These are phyloP conservation scores for Drosophila takahashii DNA, from an alignment of 1,140 invertebrate genomes.

Conservation along the genomic window DNA sequence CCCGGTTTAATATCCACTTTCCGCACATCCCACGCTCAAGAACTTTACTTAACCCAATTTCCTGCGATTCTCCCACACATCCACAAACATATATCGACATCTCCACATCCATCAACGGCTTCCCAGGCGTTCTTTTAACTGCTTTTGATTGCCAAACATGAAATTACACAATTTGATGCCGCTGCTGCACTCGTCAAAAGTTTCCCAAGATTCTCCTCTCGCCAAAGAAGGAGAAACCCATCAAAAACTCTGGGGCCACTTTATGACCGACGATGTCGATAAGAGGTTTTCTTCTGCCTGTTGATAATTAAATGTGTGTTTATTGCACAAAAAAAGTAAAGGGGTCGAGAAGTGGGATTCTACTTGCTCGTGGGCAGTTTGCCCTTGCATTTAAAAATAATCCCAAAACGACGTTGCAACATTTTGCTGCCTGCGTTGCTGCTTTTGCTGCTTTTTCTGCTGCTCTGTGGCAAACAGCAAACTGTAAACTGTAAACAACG, in stretches of 20 bases:
- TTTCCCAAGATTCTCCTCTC: slow-evolving; percentile 21
- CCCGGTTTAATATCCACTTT: slow-evolving; percentile 14
- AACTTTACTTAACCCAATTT: slow-evolving; percentile 54
- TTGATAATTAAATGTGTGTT: slow-evolving; percentile 72
- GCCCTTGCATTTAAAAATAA: slow-evolving; percentile 80
- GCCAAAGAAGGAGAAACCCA: slow-evolving; percentile 5
- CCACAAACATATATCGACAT: neutral
- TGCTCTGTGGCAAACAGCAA: slow-evolving; percentile 30
- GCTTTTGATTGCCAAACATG: slow-evolving; percentile 41
- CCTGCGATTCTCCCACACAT: slow-evolving; percentile 16
- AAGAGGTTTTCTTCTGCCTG: slow-evolving; percentile 15
- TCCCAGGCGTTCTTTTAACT: slow-evolving; percentile 30
- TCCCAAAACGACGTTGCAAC: slow-evolving; percentile 59
- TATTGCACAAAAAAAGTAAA: slow-evolving; percentile 46
- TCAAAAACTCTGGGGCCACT: slow-evolving; percentile 16
- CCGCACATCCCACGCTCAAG: slow-evolving; percentile 21
- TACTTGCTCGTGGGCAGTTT: slow-evolving; percentile 61
- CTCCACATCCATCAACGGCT: slow-evolving; percentile 18
- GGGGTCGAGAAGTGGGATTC: slow-evolving; percentile 1
- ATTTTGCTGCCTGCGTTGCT: slow-evolving; percentile 27
- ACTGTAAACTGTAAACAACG: slow-evolving; percentile 43
- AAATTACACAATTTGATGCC: slow-evolving; percentile 43
- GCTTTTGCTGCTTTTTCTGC: neutral
- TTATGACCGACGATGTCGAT: slow-evolving; percentile 42
- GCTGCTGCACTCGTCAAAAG: slow-evolving; percentile 21